Conservation (phyloP, 2,888 invertebrate species). For the Globia sparganii region DNA sequence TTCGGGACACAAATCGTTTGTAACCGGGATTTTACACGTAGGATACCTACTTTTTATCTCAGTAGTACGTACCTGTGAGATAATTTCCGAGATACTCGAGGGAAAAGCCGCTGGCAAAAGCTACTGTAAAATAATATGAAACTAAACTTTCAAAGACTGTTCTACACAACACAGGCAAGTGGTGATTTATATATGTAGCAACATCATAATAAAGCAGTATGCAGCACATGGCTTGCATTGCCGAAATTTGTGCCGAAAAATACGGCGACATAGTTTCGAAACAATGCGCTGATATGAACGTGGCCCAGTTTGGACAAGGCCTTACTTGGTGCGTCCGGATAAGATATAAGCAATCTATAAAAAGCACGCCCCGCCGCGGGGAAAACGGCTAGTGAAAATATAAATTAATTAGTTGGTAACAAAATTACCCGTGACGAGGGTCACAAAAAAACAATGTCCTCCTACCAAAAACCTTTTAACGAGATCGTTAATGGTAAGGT, state of each 20-base stretch:
- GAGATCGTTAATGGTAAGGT: slow-evolving; percentile 77
- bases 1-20: too few relatives aligned
- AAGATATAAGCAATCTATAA: slow-evolving; percentile 32
- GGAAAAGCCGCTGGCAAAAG: background rate
- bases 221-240: background rate
- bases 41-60: too few relatives aligned
- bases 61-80: background rate
- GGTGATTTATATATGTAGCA: background rate
- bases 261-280: slow-evolving; percentile 2
- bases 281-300: slow-evolving; percentile 8
- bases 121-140: background rate
- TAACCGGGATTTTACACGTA: too few relatives aligned
- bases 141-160: background rate
- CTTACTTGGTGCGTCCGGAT: slow-evolving; percentile 18
- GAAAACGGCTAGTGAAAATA: slow-evolving; percentile 64
- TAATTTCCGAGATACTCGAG: background rate
- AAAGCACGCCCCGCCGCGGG: slow-evolving; percentile 19
- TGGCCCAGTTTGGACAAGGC: background rate
- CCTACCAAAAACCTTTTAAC: slow-evolving; percentile 81
- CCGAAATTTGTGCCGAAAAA: slow-evolving; percentile 7
- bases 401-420: slow-evolving; percentile 82
- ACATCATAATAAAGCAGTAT: background rate
- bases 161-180: background rate
- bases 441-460: slow-evolving; percentile 79
- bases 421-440: slow-evolving; percentile 85